A percentile compares a stretch with the other conserved stretches of the same genome.
These are phyloP conservation scores for Hylaeus anthracinus DNA, from an alignment of 1,140 invertebrate genomes.

Conservation along the genomic window DNA sequence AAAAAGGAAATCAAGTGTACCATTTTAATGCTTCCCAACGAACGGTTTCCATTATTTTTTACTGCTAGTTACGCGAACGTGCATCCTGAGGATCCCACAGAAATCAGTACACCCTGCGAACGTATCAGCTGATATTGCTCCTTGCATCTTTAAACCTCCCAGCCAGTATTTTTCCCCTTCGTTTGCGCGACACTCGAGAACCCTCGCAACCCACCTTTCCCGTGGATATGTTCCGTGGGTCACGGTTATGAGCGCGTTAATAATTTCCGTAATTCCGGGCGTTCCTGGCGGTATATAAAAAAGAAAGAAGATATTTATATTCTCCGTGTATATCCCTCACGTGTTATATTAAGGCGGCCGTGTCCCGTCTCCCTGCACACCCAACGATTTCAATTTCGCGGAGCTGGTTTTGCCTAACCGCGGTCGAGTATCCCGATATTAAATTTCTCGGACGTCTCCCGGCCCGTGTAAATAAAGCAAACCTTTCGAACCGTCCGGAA, in stretches of 20 bases:
- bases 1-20: no score
- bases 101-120: not conserved
- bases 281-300: slow-evolving; percentile 19
- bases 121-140: not conserved
- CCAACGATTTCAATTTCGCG: slow-evolving; percentile 35
- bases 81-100: no score
- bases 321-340: not conserved
- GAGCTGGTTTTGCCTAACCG: slow-evolving; percentile 9
- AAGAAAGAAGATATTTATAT: slow-evolving; percentile 38
- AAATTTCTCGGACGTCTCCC: slow-evolving; percentile 29
- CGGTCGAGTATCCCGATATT: slow-evolving; percentile 25
- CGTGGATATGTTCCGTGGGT: not conserved
- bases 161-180: not conserved
- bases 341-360: slow-evolving; percentile 22
- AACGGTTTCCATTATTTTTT: no score
- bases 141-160: not conserved
- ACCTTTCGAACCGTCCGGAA: not conserved
- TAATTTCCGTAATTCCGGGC: slow-evolving; percentile 27
- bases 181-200: not conserved
- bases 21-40: no score
- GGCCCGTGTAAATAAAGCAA: slow-evolving; percentile 15
- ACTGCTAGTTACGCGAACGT: no score
- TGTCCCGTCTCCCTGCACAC: not conserved
- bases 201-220: not conserved
- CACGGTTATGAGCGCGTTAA: slow-evolving; percentile 25